A percentile compares a stretch with the other conserved stretches of the same genome.
These are phyloP conservation scores for Corbicula japonica DNA, from an alignment of 2,888 invertebrate genomes.

Conservation along the genomic window DNA sequence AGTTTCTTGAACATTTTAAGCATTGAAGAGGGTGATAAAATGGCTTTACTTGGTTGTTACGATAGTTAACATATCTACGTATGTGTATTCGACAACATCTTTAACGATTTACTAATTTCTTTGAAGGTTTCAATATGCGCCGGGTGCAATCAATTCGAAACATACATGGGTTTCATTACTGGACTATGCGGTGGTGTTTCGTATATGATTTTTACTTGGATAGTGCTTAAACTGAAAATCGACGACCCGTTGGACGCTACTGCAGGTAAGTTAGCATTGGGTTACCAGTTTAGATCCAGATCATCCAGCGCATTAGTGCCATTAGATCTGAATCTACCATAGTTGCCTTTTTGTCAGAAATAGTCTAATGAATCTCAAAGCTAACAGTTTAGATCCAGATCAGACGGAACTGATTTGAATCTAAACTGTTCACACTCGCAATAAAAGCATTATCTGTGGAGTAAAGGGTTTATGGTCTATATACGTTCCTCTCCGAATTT, in stretches of 20 bases:
- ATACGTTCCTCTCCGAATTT: too few species aligned
- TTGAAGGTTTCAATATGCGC: constrained; percentile 86
- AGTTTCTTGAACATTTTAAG: neutral
- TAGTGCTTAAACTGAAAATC: constrained; percentile 82
- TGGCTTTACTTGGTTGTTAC: neutral
- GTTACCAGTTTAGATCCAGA: neutral
- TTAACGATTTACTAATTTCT: too few species aligned
- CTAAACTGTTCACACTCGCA: too few species aligned
- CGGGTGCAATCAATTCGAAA: constrained; percentile 86
- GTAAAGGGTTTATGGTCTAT: too few species aligned
- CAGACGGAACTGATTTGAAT: too few species aligned
- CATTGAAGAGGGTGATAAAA: neutral
- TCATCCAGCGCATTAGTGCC: neutral
- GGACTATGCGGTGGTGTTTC: constrained; percentile 86
- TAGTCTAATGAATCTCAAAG: neutral
- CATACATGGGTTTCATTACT: constrained; percentile 86
- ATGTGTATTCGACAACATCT: too few species aligned
- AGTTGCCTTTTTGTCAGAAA: neutral
- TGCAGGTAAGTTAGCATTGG: constrained; percentile 70
- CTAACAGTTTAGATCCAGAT: too few species aligned
- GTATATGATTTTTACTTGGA: constrained; percentile 83
- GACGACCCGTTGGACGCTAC: constrained; percentile 88
- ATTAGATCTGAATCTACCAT: neutral
- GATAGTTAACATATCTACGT: neutral
- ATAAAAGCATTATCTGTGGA: too few species aligned